phyloP scores from a whole-genome alignment of 2,113 vertebrate species.

The Accipiter cooperii region DNA sequence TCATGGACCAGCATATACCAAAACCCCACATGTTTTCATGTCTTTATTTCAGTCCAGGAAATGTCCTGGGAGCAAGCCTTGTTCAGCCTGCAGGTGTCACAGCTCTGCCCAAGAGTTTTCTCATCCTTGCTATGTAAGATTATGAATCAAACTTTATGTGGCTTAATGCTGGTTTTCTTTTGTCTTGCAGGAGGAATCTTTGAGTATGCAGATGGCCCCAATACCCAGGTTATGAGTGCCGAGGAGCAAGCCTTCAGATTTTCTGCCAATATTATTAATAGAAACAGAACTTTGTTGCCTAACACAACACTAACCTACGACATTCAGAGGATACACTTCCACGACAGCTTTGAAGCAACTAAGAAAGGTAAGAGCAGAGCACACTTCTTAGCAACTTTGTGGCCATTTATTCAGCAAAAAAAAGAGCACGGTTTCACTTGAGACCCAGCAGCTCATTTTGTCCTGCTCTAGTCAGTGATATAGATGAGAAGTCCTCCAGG shows the following conservation, averaged over 20 bases:
- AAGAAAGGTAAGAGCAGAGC: conserved; percentile 87
- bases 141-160: background rate
- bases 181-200: conserved; percentile 93
- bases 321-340: conserved; percentile 99
- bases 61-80: background rate
- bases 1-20: background rate
- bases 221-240: conserved; percentile 86
- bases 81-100: background rate
- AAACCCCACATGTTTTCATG: fast-evolving
- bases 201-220: conserved; percentile 89
- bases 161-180: background rate
- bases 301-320: conserved; percentile 98
- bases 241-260: conserved; percentile 98
- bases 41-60: background rate
- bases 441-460: background rate
- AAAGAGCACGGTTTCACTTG: background rate
- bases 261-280: conserved; percentile 97
- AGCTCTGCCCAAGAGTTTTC: background rate
- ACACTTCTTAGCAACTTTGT: background rate
- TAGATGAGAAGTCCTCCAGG: background rate
- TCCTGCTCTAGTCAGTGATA: background rate
- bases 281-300: conserved; percentile 94
- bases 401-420: background rate
- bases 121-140: fast-evolving
- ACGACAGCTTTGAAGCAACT: conserved; percentile 98